Evolutionary conservation across 2,888 invertebrate species (phyloP), one percentile per base, ranked within the genome.

Genomic region (Schrankia costaestrigalis): DNA sequence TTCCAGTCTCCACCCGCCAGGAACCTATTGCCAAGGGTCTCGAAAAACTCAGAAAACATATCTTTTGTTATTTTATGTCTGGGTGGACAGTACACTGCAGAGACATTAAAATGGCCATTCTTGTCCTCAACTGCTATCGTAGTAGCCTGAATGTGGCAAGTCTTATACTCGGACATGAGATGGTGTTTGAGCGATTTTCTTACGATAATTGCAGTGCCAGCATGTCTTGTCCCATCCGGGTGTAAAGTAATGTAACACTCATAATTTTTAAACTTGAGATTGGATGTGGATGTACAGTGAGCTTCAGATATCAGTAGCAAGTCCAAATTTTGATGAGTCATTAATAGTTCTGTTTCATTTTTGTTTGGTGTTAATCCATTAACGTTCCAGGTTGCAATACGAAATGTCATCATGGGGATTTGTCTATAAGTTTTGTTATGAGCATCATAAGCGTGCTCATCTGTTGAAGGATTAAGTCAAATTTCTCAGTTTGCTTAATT

Each of bases 361-460:
- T 29, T 35, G 4, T 40, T 44, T 8, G 41, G 31, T 3, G 41
- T 7, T 12, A 49, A 11, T 2, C 45, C 41, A 28, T 51, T 36
- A n/a, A 40, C 26, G 33, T 50, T 48, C 39, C 39, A 44, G 0
- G 37, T 36, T n/a, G 41, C 47, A 14, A 48, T 24, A 5, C 7
- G 3, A 1, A 8, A 3, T 7, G 12, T 26, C 17, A 40, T 26
- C 31, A 11, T 11, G 21, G 6, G 1, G 31, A 8, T 10, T 29
- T 34, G 12, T 11, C 10, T 5, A 43, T 6, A 4, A 43, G 28
- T 6, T 9, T 17, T 9, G 25, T 24, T 25, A 40, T 17, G 15
- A 47, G 40, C 5, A 21, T 25, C 28, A 46, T 25, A 0, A 46
- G 26, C 6, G 33, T 32, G 9, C 37, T 30, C 23, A 46, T 46